phyloP scores from a whole-genome alignment of 2,888 invertebrate genomes.

The Malthinus flaveolus region DNA sequence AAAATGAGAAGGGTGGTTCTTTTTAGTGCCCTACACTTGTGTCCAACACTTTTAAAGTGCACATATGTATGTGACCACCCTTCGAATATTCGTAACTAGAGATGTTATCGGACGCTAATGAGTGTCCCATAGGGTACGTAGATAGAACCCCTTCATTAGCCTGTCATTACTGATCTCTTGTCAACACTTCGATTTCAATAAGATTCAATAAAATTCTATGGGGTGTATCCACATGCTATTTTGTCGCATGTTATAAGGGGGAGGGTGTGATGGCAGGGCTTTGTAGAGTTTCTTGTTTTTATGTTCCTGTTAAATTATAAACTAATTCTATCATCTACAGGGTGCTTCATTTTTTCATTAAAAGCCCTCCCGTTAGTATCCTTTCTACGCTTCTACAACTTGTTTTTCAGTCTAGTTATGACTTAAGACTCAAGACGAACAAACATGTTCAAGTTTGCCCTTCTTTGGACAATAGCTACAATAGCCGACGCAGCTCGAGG shows the following conservation, averaged over 20 bases:
- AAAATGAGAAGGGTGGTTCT: conserved; percentile 10
- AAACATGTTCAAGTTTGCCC: conserved; percentile 12
- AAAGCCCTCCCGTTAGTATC: no score
- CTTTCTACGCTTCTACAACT: background rate
- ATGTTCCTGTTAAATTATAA: no score
- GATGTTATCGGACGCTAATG: conserved; percentile 55
- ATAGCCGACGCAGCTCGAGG: conserved; percentile 55
- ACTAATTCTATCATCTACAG: no score
- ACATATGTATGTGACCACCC: conserved; percentile 49
- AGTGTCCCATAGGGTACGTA: conserved; percentile 46
- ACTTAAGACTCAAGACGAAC: background rate
- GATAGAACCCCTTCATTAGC: conserved; percentile 50
- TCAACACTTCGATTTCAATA: conserved; percentile 51
- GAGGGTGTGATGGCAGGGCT: background rate
- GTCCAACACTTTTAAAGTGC: conserved; percentile 48
- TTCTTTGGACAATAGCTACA: conserved; percentile 23
- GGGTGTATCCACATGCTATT: conserved; percentile 27
- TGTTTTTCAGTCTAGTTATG: background rate
- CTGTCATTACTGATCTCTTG: conserved; percentile 50
- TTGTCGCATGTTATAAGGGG: conserved; percentile 11
- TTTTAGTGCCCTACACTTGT: conserved; percentile 46
- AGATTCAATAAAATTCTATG: conserved; percentile 47
- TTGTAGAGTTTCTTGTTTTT: background rate
- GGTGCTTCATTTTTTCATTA: no score
- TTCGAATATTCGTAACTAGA: conserved; percentile 47